A percentile compares a stretch with the other conserved stretches of the same genome.
These are phyloP conservation scores for Podargus strigoides DNA, from an alignment of 2,797 vertebrate species.

Conservation along the genomic window DNA sequence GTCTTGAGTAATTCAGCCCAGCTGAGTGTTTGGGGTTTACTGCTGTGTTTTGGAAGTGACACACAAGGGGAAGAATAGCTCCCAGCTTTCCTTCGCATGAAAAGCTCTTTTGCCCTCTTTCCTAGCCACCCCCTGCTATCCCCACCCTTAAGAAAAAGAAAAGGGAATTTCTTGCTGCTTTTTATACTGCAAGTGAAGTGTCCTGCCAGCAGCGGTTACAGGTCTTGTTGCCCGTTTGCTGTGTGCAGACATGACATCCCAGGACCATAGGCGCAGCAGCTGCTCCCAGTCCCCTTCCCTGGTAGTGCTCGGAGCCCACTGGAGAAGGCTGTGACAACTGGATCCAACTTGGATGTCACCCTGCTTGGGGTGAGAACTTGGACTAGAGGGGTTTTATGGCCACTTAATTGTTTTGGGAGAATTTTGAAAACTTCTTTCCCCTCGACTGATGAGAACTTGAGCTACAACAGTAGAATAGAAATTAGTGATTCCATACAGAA, in stretches of 20 bases:
- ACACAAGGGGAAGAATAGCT: neutral
- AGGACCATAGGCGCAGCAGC: no score
- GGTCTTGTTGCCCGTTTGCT: neutral
- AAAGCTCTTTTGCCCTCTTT: neutral
- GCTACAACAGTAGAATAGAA: neutral
- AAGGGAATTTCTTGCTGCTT: neutral
- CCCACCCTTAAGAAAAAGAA: neutral
- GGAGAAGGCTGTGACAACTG: neutral
- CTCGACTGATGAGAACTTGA: neutral
- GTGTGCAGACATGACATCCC: no score
- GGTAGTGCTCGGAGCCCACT: fast-evolving
- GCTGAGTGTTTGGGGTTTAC: neutral
- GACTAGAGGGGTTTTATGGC: neutral
- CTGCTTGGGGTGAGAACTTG: neutral
- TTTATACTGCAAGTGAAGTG: neutral
- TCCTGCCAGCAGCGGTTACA: fast-evolving
- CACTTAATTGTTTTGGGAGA: neutral
- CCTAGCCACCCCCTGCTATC: neutral
- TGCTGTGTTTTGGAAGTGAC: neutral
- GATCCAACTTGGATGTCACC: neutral
- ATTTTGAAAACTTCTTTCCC: neutral
- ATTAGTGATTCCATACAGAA: neutral
- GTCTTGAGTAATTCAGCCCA: neutral
- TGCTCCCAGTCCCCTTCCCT: no score
- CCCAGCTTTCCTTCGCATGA: neutral